Conservation (phyloP, 2,888 invertebrate genomes). For the Rosalia funebris region DNA sequence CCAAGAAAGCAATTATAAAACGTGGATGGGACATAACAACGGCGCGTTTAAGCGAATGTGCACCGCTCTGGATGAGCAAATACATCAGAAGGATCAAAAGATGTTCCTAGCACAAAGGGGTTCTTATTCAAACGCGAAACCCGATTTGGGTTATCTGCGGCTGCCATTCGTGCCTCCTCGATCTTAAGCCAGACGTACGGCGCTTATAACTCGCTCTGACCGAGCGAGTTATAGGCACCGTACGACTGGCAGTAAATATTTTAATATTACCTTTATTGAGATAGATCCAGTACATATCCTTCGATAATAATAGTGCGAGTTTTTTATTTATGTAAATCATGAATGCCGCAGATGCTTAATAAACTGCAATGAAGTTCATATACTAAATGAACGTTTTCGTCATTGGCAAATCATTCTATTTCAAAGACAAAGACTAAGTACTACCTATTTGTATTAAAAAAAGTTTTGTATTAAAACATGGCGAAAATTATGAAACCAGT, state of each 20-base stretch:
- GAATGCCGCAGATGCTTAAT: too few relatives aligned
- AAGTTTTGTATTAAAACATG: too few relatives aligned
- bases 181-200: constrained; percentile 9
- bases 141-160: constrained; percentile 61
- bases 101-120: constrained; percentile 58
- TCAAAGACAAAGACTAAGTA: too few relatives aligned
- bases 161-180: constrained; percentile 44
- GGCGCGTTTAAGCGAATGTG: constrained; percentile 55
- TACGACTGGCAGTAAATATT: too few relatives aligned
- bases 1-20: constrained; percentile 62
- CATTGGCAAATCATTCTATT: too few relatives aligned
- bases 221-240: too few relatives aligned
- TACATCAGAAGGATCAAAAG: constrained; percentile 62
- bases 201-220: constrained; percentile 20
- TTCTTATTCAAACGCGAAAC: constrained; percentile 61
- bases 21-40: constrained; percentile 54
- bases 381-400: too few relatives aligned
- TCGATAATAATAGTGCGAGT: too few relatives aligned
- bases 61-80: constrained; percentile 50
- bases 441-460: too few relatives aligned
- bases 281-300: background rate
- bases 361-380: too few relatives aligned
- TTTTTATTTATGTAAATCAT: too few relatives aligned
- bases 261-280: background rate
- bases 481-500: too few relatives aligned